Conservation (phyloP, 2,113 vertebrate species). For the Archilochus colubris region DNA sequence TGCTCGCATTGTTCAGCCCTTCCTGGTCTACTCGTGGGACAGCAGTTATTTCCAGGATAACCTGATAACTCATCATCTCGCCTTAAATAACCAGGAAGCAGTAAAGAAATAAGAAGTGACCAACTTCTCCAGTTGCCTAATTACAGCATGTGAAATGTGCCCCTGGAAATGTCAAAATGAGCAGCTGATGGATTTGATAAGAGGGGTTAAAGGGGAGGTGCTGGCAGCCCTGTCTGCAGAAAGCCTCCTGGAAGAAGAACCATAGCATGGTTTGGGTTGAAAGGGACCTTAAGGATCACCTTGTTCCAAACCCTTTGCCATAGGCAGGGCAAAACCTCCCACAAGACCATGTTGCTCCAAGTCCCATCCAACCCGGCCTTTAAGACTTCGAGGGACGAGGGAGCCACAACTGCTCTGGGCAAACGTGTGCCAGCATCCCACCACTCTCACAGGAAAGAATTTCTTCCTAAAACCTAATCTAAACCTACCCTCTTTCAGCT, state of each 20-base stretch:
- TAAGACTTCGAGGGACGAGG: too few relatives aligned
- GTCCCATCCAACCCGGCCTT: too few relatives aligned
- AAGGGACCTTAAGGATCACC: too few relatives aligned
- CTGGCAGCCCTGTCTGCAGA: not conserved
- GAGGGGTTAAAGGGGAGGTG: not conserved
- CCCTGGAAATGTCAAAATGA: not conserved
- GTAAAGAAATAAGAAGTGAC: not conserved
- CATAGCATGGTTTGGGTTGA: too few relatives aligned
- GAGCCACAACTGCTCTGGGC: too few relatives aligned
- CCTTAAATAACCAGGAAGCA: constrained; percentile 32
- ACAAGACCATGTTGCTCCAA: too few relatives aligned
- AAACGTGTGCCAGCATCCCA: too few relatives aligned
- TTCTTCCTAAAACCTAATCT: too few relatives aligned
- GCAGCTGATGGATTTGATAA: not conserved
- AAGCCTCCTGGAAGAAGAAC: not conserved
- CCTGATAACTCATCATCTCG: constrained; percentile 27
- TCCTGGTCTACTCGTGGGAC: constrained; percentile 45
- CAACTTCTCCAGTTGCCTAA: rapidly evolving
- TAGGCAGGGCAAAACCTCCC: too few relatives aligned
- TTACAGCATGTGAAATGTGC: rapidly evolving
- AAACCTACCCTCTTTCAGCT: too few relatives aligned
- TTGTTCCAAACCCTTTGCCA: too few relatives aligned
- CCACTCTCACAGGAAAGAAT: too few relatives aligned
- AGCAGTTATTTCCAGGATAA: constrained; percentile 52
- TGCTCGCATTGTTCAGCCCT: constrained; percentile 45